Evolutionary conservation across 1,140 invertebrate species (phyloP).

Genomic region (Papilio aristodemus): DNA sequence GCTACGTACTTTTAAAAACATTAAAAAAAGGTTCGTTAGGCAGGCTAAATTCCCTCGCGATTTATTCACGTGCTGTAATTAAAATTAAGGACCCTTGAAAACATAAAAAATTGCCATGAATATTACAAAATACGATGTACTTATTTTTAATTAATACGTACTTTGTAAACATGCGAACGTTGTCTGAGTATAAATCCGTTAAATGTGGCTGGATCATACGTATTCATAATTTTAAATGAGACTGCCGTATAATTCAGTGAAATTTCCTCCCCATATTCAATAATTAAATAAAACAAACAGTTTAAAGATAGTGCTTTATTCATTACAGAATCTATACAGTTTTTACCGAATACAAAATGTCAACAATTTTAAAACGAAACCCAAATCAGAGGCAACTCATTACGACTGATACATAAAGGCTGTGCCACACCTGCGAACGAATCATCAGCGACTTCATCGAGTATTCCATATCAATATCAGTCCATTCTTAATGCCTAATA

Average conservation of each 20-base stretch:
- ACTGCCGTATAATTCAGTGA: no score
- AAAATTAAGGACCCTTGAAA: conserved; percentile 15
- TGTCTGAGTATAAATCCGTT: not conserved
- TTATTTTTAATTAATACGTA: conserved; percentile 20
- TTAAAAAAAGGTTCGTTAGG: conserved; percentile 8
- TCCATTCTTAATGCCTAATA: conserved; percentile 67
- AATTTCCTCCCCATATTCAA: no score
- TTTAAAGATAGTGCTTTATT: conserved; percentile 73
- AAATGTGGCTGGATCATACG: not conserved
- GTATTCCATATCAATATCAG: conserved; percentile 64
- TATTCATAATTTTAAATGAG: not conserved
- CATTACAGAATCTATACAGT: conserved; percentile 71
- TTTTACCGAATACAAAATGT: conserved; percentile 66
- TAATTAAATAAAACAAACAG: conserved; percentile 4
- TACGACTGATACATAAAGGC: conserved; percentile 48
- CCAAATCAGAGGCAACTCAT: conserved; percentile 38
- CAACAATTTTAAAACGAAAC: conserved; percentile 60
- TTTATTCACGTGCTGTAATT: conserved; percentile 10
- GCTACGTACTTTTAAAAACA: not conserved
- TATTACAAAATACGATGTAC: conserved; percentile 8
- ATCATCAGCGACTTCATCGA: conserved; percentile 40
- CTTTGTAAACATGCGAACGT: not conserved
- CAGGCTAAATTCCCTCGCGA: conserved; percentile 5
- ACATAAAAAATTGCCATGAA: not conserved
- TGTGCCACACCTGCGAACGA: conserved; percentile 47